These are phyloP conservation scores for Meteorus sp. DNA, from an alignment of 1,140 invertebrate genomes.

Conservation along the genomic window DNA sequence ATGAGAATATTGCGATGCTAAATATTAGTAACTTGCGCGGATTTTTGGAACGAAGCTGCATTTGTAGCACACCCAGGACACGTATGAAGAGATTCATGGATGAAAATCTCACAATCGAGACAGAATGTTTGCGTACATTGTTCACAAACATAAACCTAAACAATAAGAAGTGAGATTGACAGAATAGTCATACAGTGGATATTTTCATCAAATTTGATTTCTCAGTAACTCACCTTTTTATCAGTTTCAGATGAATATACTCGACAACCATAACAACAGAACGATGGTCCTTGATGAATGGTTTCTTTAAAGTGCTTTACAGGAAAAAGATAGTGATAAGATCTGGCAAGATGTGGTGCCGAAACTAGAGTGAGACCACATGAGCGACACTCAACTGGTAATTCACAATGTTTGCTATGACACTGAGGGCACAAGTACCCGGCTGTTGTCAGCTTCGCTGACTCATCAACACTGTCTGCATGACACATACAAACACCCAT, in stretches of 20 bases:
- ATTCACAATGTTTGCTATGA: slow-evolving; percentile 94
- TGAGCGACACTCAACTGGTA: slow-evolving; percentile 93
- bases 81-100: slow-evolving; percentile 89
- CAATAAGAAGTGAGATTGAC: slow-evolving; percentile 36
- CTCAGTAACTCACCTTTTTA: slow-evolving; percentile 66
- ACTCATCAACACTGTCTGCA: slow-evolving; percentile 72
- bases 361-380: slow-evolving; percentile 97
- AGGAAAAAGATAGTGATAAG: slow-evolving; percentile 96
- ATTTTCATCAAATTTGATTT: background rate
- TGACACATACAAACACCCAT: slow-evolving; percentile 88
- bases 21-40: slow-evolving; percentile 15
- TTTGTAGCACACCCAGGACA: slow-evolving; percentile 89
- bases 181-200: background rate
- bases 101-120: slow-evolving; percentile 92
- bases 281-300: slow-evolving; percentile 51
- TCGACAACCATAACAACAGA: slow-evolving; percentile 74
- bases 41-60: slow-evolving; percentile 57
- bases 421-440: slow-evolving; percentile 97
- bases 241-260: slow-evolving; percentile 69
- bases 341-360: slow-evolving; percentile 93
- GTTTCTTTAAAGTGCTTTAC: slow-evolving; percentile 82
- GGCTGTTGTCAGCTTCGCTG: slow-evolving; percentile 66
- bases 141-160: slow-evolving; percentile 77
- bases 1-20: too few relatives aligned
- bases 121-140: slow-evolving; percentile 83